Base-by-base conservation (phyloP, 1,140 invertebrate species). In the Bombus superbus region DNA sequence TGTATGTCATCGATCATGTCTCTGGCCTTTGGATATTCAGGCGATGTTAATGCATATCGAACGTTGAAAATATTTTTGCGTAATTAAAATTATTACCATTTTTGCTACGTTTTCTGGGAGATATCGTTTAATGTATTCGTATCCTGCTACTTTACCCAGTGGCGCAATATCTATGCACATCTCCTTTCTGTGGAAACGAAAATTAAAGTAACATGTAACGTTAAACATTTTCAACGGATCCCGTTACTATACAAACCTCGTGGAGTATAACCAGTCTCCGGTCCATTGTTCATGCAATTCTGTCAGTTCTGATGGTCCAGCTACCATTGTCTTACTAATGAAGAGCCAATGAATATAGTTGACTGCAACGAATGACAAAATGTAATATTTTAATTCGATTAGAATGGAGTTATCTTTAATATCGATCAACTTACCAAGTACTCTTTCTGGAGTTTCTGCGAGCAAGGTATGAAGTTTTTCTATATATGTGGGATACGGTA, bases 1-100 rank as follows among this genome's bases (percentile, higher is more conserved):
- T 90, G 89, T 79, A 91, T 84, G 38, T 90, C 86, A n/a, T 90
- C 83, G n/a, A 91, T 57, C 89, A 91, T 91, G 25, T 89, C 86
- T 44, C 28, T n/a, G n/a, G 89, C 89, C 89, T 91, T 18, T 35
- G 15, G 44, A 68, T 9, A 22, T 53, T 53, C 18, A 53, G 22
- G 18, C 5, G 18, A 53, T 22, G 18, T 53, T 53, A 53, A 53
- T 22, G 18, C 18, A 53, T 53, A 8, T 8, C 18, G 8, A 22
- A 53, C 5, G 47, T 53, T 53, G 47, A 8, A 53, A 22, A 53
- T 53, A 53, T 53, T 22, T 53, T 22, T 53, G 5, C 18, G 18
- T 53, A 53, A 53, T 53, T 53, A 53, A 64, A 59, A 47, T 32
- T 15, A 11, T 83, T 86, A 86, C 81, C 81, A 57, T 66, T 53